Conservation (phyloP, 2,113 vertebrate species). For the Hemicordylus capensis region DNA sequence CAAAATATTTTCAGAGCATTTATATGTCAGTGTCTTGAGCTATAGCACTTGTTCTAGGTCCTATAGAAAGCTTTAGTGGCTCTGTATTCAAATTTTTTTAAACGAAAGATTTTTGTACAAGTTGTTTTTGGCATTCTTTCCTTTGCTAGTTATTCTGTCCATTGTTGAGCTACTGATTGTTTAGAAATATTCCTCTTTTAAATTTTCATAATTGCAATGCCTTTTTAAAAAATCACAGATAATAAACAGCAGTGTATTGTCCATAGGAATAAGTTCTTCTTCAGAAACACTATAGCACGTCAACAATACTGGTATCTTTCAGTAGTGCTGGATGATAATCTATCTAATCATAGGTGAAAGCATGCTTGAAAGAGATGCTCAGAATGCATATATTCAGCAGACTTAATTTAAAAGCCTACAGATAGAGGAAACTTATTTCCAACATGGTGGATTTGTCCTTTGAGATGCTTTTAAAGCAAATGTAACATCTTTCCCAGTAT, state of each 20-base stretch:
- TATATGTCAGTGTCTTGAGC: no score
- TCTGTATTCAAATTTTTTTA: no score
- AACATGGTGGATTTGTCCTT: not conserved
- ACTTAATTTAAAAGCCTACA: not conserved
- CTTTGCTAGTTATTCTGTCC: not conserved
- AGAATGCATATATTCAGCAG: not conserved
- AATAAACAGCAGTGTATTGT: not conserved
- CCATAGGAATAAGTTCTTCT: not conserved
- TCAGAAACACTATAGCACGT: not conserved
- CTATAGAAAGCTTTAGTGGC: not conserved
- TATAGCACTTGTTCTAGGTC: not conserved
- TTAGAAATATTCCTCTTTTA: not conserved
- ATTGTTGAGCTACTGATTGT: not conserved
- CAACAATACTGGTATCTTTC: not conserved
- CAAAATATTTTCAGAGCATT: not conserved
- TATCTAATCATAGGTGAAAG: not conserved
- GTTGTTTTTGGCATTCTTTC: not conserved
- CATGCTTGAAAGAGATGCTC: not conserved
- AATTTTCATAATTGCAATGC: not conserved
- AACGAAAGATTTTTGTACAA: not conserved
- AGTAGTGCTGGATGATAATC: not conserved
- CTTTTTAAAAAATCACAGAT: not conserved
- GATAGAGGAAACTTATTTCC: not conserved
- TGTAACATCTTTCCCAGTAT: not conserved
- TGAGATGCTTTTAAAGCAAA: not conserved